Conservation (phyloP, 2,888 invertebrate genomes). For the Amiota mariae region DNA sequence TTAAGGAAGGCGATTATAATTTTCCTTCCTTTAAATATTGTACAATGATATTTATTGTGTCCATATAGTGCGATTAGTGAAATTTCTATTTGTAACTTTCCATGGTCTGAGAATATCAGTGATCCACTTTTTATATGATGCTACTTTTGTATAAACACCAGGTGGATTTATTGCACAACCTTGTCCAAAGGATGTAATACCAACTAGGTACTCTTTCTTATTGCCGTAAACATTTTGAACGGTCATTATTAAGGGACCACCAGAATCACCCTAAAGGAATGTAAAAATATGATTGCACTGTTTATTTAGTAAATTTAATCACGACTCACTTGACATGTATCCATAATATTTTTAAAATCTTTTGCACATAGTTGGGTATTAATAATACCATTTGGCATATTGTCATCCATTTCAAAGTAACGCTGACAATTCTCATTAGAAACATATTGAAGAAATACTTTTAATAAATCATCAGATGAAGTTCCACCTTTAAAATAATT, state of each 20-base stretch:
- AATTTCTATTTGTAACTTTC: not conserved
- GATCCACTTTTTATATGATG: conserved; percentile 26
- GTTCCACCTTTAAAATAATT: not conserved
- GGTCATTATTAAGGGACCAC: conserved; percentile 19
- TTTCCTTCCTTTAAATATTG: too few species aligned
- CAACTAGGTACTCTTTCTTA: conserved; percentile 12
- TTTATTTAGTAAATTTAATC: not conserved
- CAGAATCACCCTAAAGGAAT: conserved; percentile 6
- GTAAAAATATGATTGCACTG: not conserved
- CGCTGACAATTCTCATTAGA: conserved; percentile 11
- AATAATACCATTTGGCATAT: conserved; percentile 22
- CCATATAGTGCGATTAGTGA: conserved; percentile 10
- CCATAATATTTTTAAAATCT: conserved; percentile 17
- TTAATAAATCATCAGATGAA: conserved; percentile 23
- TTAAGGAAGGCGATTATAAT: too few species aligned
- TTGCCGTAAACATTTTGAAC: not conserved
- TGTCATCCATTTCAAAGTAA: not conserved
- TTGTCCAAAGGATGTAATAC: conserved; percentile 28
- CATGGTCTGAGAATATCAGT: conserved; percentile 17
- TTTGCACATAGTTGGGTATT: conserved; percentile 24
- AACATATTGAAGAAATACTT: conserved; percentile 21
- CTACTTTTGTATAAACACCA: conserved; percentile 25
- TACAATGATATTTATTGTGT: not conserved
- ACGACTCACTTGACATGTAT: conserved; percentile 13
- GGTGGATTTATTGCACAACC: conserved; percentile 14